Conservation (phyloP, 2,888 invertebrate genomes). For the Embidobia sp. region DNA sequence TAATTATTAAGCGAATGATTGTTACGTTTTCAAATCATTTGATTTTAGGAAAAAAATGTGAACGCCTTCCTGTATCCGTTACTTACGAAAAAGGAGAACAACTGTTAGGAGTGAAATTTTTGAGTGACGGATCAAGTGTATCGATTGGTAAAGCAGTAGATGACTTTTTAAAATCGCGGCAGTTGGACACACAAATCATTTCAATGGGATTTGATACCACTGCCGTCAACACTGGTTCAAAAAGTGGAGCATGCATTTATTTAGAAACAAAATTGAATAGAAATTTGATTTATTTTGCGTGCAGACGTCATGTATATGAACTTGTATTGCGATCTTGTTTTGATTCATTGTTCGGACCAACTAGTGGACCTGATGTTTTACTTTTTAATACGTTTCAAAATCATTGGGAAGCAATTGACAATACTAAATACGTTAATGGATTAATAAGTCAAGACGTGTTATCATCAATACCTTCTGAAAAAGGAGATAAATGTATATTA, state of each 20-base stretch:
- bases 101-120: not conserved
- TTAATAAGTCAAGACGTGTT: too few species aligned
- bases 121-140: not conserved
- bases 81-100: not conserved
- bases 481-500: too few species aligned
- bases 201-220: slow-evolving; percentile 68
- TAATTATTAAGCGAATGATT: too few species aligned
- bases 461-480: too few species aligned
- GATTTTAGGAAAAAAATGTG: not conserved
- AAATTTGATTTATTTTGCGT: slow-evolving; percentile 66
- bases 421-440: too few species aligned
- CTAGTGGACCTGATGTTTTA: too few species aligned
- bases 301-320: not conserved
- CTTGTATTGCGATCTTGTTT: too few species aligned
- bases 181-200: not conserved
- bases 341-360: too few species aligned
- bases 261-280: slow-evolving; percentile 66
- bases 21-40: not conserved
- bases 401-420: too few species aligned
- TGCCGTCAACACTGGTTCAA: slow-evolving; percentile 65
- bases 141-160: not conserved
- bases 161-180: not conserved
- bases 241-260: slow-evolving; percentile 25
- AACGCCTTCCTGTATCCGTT: not conserved
- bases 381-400: too few species aligned